phyloP scores from a whole-genome alignment of 2,888 invertebrate genomes.

The Leptopilina drosophilae region DNA sequence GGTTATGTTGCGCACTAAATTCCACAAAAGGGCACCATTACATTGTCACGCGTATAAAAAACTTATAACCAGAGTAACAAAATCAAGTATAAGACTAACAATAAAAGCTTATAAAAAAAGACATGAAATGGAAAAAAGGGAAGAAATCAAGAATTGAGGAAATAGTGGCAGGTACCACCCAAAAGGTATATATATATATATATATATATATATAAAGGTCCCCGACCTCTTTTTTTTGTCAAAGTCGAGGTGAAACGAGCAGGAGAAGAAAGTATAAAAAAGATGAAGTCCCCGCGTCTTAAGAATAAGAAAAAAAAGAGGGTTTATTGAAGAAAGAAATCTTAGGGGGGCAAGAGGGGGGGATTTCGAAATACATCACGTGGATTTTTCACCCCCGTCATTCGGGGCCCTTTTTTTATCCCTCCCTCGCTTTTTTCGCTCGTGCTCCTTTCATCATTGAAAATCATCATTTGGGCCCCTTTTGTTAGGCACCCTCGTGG shows the following conservation, averaged over 20 bases:
- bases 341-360: slow-evolving; percentile 45
- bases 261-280: slow-evolving; percentile 19
- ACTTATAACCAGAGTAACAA: too few species aligned
- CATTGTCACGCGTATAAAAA: too few species aligned
- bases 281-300: slow-evolving; percentile 20
- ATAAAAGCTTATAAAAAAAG: neutral
- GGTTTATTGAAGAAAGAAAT: neutral
- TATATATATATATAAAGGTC: slow-evolving; percentile 13
- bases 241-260: slow-evolving; percentile 16
- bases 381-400: slow-evolving; percentile 32
- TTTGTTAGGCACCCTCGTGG: slow-evolving; percentile 51
- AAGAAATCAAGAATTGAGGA: slow-evolving; percentile 35
- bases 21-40: too few species aligned
- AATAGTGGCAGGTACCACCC: slow-evolving; percentile 37
- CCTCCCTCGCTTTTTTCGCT: slow-evolving; percentile 49
- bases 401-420: slow-evolving; percentile 44
- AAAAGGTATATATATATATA: slow-evolving; percentile 1
- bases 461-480: slow-evolving; percentile 64
- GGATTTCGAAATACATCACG: slow-evolving; percentile 67
- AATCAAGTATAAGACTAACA: too few species aligned
- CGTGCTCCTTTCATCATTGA: slow-evolving; percentile 58
- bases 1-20: too few species aligned
- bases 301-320: slow-evolving; percentile 28
- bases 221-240: slow-evolving; percentile 32
- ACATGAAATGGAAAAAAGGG: neutral